These are phyloP conservation scores for Paracentrotus lividus DNA, from an alignment of 53 echinoderm and acorn worm species.

Conservation along the genomic window DNA sequence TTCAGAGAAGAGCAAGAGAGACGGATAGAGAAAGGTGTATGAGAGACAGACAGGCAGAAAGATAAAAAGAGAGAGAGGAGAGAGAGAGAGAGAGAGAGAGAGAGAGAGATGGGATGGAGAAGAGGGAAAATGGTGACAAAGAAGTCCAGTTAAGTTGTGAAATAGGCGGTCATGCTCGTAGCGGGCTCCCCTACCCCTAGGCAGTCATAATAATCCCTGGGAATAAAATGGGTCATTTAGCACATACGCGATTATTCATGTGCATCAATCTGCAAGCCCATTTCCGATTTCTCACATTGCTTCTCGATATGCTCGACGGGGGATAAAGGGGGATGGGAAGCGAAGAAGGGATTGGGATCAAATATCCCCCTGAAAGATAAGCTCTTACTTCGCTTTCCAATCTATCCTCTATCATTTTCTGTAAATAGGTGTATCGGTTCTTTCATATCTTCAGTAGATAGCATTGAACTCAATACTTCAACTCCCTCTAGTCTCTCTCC, in stretches of 20 bases:
- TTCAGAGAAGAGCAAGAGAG: no score
- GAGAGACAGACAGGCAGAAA: not conserved
- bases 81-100: constrained; percentile 5
- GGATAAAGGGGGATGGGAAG: not conserved
- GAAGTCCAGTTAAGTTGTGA: not conserved
- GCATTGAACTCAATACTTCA: no score
- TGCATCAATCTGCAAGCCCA: not conserved
- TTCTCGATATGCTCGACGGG: not conserved
- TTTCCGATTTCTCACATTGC: constrained; percentile 19
- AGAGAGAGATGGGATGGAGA: not conserved
- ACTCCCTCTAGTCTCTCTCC: no score
- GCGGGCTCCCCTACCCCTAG: not conserved
- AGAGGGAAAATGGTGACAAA: not conserved
- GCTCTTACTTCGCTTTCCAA: not conserved
- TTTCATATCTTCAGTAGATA: not conserved
- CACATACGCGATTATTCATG: constrained; percentile 30
- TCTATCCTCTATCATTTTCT: not conserved
- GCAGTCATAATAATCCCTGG: not conserved
- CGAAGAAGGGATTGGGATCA: not conserved
- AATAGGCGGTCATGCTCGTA: not conserved
- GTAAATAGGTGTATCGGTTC: not conserved
- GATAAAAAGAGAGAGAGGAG: not conserved
- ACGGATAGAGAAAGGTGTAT: not conserved
- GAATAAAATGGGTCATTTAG: constrained; percentile 33
- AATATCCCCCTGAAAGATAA: not conserved